Conservation (phyloP, 1,140 invertebrate genomes). For the Diachasmimorpha longicaudata region DNA sequence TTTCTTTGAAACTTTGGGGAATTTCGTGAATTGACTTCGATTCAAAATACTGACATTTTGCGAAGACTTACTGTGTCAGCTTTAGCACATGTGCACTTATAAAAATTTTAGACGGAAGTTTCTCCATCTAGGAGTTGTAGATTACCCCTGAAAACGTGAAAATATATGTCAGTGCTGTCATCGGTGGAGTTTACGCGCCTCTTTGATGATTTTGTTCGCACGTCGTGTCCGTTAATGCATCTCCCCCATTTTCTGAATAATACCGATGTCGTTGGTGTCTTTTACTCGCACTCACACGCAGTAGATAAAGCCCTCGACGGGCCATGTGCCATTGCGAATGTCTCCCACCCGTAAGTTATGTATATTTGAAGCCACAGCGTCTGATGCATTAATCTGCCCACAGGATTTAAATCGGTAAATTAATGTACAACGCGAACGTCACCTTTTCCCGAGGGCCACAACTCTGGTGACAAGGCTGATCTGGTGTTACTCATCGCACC, state of each 20-base stretch:
- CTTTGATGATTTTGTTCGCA: slow-evolving; percentile 52
- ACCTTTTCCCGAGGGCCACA: neutral
- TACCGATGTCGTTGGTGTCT: neutral
- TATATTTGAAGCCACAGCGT: neutral
- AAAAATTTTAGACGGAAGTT: too few species aligned
- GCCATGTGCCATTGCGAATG: neutral
- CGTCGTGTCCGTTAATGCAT: slow-evolving; percentile 44
- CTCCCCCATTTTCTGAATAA: neutral
- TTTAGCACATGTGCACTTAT: too few species aligned
- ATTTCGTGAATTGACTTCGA: too few species aligned
- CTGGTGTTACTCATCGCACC: neutral
- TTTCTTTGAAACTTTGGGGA: too few species aligned
- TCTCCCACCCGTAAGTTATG: neutral
- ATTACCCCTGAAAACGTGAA: neutral
- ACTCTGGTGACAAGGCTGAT: neutral
- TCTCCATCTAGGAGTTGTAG: too few species aligned
- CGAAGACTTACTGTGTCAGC: too few species aligned
- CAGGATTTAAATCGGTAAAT: neutral
- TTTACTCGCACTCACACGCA: neutral
- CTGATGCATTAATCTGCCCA: slow-evolving; percentile 8
- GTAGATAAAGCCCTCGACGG: neutral
- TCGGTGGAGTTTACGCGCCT: slow-evolving; percentile 24
- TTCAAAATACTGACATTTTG: too few species aligned
- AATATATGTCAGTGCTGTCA: neutral
- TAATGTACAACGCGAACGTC: neutral